Conservation (phyloP, 2,888 invertebrate genomes). For the Apamea monoglypha region DNA sequence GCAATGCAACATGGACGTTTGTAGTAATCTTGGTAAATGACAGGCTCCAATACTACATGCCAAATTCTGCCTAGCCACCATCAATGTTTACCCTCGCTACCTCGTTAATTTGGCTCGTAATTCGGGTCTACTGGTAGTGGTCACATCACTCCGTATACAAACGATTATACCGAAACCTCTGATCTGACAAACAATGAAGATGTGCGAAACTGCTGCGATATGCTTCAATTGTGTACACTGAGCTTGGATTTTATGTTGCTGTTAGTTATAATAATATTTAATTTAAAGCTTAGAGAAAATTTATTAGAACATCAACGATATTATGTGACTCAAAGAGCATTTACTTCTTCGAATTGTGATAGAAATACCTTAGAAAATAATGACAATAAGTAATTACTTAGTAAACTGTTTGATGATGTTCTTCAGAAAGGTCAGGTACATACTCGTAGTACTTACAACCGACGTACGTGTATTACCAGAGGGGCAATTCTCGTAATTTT, state of each 20-base stretch:
- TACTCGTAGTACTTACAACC: background rate
- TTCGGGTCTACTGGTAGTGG: background rate
- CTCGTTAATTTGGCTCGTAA: background rate
- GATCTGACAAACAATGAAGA: background rate
- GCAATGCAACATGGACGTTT: background rate
- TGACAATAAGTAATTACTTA: background rate
- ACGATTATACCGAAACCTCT: slow-evolving; percentile 1
- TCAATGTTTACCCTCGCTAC: background rate
- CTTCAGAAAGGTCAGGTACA: background rate
- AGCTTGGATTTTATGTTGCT: background rate
- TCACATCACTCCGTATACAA: background rate
- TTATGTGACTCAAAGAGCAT: background rate
- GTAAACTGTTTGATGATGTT: background rate
- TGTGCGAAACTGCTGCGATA: background rate
- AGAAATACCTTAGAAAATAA: background rate
- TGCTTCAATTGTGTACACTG: background rate
- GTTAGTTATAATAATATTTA: background rate
- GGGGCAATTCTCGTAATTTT: no score
- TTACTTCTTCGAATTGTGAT: background rate
- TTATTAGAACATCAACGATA: background rate
- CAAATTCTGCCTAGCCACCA: background rate
- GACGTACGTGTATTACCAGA: background rate
- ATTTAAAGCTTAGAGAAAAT: background rate
- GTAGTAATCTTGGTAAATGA: background rate
- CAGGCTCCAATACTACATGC: background rate